Evolutionary conservation across 2,797 vertebrate genomes (phyloP), one percentile per base, ranked within the genome.

Genomic region (Prionace glauca): DNA sequence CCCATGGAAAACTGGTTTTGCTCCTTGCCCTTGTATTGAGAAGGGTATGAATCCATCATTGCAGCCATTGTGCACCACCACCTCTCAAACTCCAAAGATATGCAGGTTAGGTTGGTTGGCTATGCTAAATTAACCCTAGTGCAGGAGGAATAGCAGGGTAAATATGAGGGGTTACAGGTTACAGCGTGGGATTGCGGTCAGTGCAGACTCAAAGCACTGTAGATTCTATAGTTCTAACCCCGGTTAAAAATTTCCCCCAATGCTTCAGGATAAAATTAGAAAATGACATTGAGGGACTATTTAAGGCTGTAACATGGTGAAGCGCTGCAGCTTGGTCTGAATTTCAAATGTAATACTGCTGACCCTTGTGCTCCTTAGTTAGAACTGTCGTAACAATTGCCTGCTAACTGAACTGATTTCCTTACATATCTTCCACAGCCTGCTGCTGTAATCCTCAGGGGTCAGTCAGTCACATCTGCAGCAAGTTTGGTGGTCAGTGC

Each of bases 381-480:
- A 29, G 32, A 41, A 62, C 29, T 7, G 29, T 41, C 24, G 8
- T 65, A 32, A 41, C 69, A 0, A 20, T 92, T 92, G 24, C n/a
- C n/a, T 69, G 90, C 26, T 18, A 41, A 92, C 45, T 3, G 22
- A 92, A 69, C 20, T 11, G 90, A 69, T 18, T 67, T 79, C n/a
- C 24, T 45, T 18, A 95, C 18, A 36, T 67, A 45, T 22, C 36
- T n/a, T n/a, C 65, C n/a, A 71, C 97, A 99, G 98, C 97, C 0
- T 99, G 98, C 96, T 97, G 97, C 81, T 99, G 98, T 97, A 97
- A 98, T 95, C 90, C 95, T 0, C 95, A 97, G 72, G 98, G 98
- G 2, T 98, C 98, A 0, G 74, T 97, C 0, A 97, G 97, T 0
- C 26, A 96, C 29, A 97, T 32, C 95, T 99, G 99, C 96, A 97